These are phyloP conservation scores for Lepidocolaptes lacrymiger DNA, from an alignment of 2,797 vertebrate species.

Conservation along the genomic window DNA sequence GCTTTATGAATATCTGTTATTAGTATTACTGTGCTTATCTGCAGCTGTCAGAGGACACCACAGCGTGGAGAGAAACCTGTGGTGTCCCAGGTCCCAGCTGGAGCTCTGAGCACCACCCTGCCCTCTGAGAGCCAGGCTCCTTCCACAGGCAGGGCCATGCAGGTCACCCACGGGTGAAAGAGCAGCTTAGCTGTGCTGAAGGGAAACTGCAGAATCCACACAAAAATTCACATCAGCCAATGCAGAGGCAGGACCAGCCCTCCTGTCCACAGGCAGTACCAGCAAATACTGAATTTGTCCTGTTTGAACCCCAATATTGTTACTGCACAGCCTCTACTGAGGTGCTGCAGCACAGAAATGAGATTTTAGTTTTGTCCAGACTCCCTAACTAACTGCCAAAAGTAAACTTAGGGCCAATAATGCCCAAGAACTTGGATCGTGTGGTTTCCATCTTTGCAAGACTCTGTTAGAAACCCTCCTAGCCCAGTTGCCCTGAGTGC, in stretches of 20 bases:
- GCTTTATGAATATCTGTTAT: background rate
- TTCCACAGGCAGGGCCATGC: background rate
- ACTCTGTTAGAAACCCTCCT: background rate
- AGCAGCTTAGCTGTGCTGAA: background rate
- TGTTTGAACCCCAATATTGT: fast-evolving
- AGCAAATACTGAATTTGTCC: background rate
- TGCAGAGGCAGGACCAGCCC: background rate
- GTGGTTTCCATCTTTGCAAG: background rate
- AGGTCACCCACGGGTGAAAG: background rate
- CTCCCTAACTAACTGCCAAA: background rate
- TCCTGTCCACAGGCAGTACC: background rate
- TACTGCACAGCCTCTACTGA: background rate
- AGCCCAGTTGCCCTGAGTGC: background rate
- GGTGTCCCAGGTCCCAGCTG: background rate
- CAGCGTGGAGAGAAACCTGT: background rate
- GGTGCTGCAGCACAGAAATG: background rate
- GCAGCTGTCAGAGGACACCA: background rate
- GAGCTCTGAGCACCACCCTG: background rate
- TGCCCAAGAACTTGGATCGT: background rate
- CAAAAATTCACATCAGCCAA: background rate
- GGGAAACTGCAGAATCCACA: background rate
- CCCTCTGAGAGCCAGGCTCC: background rate
- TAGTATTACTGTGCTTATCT: background rate
- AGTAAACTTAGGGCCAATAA: background rate
- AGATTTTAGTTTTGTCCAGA: background rate